Base-by-base conservation (phyloP, 2,888 invertebrate genomes). In the Tiliacea citrago region DNA sequence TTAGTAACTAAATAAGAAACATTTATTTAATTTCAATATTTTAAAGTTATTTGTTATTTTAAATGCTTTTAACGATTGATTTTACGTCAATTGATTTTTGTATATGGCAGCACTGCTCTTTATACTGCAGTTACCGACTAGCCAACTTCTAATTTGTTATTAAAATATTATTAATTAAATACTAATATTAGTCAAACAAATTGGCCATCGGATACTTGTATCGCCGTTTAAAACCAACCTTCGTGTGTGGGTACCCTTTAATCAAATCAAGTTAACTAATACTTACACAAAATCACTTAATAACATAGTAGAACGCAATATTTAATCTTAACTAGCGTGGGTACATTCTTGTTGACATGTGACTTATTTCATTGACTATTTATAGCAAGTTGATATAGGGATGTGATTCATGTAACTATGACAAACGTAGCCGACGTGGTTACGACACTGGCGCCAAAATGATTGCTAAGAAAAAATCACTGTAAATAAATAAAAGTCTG, bases 221-320 rank as follows among this genome's bases (percentile, higher is more conserved):
- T 21, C 42, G 16, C 62, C 69, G 70, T 78, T 82, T 82, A 82
- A 73, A 63, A 61, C 62, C 61, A 67, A 65, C 86, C 83, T 86
- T 83, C 77, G 53, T 62, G 49, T 58, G 74, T 68, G 49, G 21
- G 49, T 75, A 77, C 77, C 77, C 77, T 73, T 67, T 81, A 75
- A 81, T 84, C 68, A 81, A 78, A 81, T 65, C 65, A 63, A 61
- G 57, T 77, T 77, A 72, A 84, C 72, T 65, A 76, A 84, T 79
- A 76, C n/a, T n/a, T n/a, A n/a, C 42, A 76, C 79, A 58, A 85
- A 82, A 79, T 78, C 53, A 78, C 68, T 66, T 87, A 85, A 86
- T 86, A 67, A 86, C 62, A 84, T 45, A 60, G 77, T 84, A 67
- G 51, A 69, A 67, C 69, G 51, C 65, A 68, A 68, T 75, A 75